Conservation (phyloP, 2,113 vertebrate genomes). For the Amphiprion percula region DNA sequence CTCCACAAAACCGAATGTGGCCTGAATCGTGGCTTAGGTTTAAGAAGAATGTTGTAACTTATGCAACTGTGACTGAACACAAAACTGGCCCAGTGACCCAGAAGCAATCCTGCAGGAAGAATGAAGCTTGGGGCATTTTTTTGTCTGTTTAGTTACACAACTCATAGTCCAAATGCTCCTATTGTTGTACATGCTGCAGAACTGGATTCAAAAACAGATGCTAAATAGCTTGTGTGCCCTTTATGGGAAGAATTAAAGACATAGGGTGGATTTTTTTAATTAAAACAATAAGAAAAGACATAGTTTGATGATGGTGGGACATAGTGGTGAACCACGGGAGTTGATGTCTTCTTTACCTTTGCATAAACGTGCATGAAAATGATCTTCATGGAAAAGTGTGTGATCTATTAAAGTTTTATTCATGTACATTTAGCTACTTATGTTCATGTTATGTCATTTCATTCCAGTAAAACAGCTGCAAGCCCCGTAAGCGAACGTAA, state of each 20-base stretch:
- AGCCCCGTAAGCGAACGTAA: too few species aligned
- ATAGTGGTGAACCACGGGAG: too few species aligned
- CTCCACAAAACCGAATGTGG: constrained; percentile 10
- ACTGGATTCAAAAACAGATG: not conserved
- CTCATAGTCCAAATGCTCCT: not conserved
- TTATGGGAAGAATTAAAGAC: constrained; percentile 1
- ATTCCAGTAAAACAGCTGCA: too few species aligned
- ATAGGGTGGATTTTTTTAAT: too few species aligned
- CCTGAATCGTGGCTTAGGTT: constrained; percentile 45
- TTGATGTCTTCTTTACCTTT: too few species aligned
- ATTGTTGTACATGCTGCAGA: not conserved
- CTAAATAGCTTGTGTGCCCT: not conserved
- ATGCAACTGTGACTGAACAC: constrained; percentile 32
- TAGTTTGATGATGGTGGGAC: too few species aligned
- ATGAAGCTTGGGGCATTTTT: constrained; percentile 5
- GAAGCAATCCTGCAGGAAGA: constrained; percentile 31
- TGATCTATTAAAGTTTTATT: too few species aligned
- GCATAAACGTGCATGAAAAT: too few species aligned
- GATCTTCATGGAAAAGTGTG: too few species aligned
- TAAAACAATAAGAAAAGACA: too few species aligned
- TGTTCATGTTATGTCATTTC: too few species aligned
- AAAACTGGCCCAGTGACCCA: constrained; percentile 42
- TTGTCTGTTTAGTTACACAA: constrained; percentile 19
- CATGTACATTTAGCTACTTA: too few species aligned
- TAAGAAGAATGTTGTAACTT: constrained; percentile 33